These are phyloP conservation scores for Brassicogethes aeneus DNA, from an alignment of 2,888 invertebrate genomes.

Conservation along the genomic window DNA sequence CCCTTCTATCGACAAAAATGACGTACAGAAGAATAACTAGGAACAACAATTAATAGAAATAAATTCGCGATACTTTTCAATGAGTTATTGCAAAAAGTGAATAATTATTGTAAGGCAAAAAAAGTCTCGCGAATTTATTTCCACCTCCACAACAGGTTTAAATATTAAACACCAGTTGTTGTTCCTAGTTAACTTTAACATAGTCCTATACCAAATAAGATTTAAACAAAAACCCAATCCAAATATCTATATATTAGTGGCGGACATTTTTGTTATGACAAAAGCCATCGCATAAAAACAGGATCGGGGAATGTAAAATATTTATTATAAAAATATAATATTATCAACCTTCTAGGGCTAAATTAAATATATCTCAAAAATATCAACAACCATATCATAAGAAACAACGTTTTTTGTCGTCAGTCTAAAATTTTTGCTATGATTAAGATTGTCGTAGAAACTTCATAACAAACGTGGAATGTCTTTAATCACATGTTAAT, in stretches of 20 bases:
- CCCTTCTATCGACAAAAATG: slow-evolving; percentile 24
- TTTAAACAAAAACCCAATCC: slow-evolving; percentile 29
- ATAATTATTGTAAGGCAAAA: too few species aligned
- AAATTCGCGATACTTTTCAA: too few species aligned
- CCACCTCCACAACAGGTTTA: too few species aligned
- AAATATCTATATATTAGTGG: slow-evolving; percentile 31
- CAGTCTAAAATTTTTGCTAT: too few species aligned
- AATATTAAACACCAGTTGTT: slow-evolving; percentile 16
- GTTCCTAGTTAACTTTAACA: slow-evolving; percentile 14
- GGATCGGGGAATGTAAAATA: too few species aligned
- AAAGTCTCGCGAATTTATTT: too few species aligned
- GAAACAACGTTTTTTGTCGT: too few species aligned
- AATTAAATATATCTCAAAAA: not conserved
- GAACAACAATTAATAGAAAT: slow-evolving; percentile 17
- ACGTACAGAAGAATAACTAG: slow-evolving; percentile 20
- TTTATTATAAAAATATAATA: not conserved
- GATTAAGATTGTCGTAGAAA: too few species aligned
- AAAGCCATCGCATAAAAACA: slow-evolving; percentile 30
- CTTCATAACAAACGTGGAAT: slow-evolving; percentile 22
- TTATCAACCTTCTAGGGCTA: too few species aligned
- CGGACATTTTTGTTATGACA: slow-evolving; percentile 35
- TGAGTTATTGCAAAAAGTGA: not conserved
- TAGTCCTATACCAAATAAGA: slow-evolving; percentile 20
- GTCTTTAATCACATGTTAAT: slow-evolving; percentile 19
- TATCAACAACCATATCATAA: too few species aligned